Evolutionary conservation across 2,888 invertebrate genomes (phyloP), one percentile per base, ranked within the genome.

Genomic region (Gryllus longicercus): DNA sequence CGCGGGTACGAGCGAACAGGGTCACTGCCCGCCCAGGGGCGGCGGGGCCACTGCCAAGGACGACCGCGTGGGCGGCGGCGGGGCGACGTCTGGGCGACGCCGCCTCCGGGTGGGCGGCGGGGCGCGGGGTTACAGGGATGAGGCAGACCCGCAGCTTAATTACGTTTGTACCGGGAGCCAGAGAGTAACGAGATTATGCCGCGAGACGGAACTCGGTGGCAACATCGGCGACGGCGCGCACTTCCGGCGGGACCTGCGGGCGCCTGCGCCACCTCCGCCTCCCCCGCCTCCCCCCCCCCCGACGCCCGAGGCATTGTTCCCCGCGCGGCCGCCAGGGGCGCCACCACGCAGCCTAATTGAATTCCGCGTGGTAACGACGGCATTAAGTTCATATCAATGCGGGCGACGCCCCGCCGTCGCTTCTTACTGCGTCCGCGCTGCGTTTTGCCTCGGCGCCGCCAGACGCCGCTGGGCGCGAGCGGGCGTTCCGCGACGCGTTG

Each of bases 151-250:
- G 12, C 63, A 63, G n/a, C 63, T 63, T 63, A 63, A 63, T 63
- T 63, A n/a, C 63, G 63, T 63, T 63, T 63, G 63, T 63, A 63
- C 63, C 63, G 63, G 63, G 63, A 63, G 63, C 63, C 63, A 63
- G 63, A 63, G 63, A 63, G 63, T 63, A 63, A 63, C 63, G 63
- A 63, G 63, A 63, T 63, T 63, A 63, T 63, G 63, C 63, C 8
- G 63, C 63, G 63, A 63, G 63, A 63, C 63, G 63, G 63, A 63
- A 63, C 63, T 63, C 63, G 63, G 38, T 5, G 38, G 63, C 63
- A 63, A 63, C 63, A 63, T 63, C 63, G 63, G n/a, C 63, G 63
- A 63, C 63, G 63, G 63, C 63, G 16, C 16, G 16, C 8, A 63
- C n/a, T 63, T 63, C 63, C 63, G 63, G n/a, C 63, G 63, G 63